phyloP scores from a whole-genome alignment of 1,140 invertebrate species.

The Neotoxoptera formosana region DNA sequence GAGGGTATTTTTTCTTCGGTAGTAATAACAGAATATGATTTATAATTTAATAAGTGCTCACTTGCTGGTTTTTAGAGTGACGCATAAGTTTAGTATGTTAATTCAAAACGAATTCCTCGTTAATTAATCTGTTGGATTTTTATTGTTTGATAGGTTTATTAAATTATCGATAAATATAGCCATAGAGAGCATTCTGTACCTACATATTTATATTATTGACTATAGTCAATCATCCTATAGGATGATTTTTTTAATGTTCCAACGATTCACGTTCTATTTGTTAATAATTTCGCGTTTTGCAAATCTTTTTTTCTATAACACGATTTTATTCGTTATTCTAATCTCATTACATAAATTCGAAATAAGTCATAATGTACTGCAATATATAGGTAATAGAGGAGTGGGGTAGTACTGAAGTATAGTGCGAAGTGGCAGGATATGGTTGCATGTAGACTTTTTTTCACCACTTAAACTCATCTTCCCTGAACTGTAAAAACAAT shows the following conservation, averaged over 20 bases:
- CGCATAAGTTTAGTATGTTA: background rate
- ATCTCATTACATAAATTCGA: background rate
- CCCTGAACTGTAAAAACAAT: background rate
- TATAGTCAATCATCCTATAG: too few species aligned
- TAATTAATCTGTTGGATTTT: background rate
- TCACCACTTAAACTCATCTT: conserved; percentile 3
- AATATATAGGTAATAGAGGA: background rate
- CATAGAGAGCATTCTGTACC: background rate
- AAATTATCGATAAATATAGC: background rate
- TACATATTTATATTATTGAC: background rate
- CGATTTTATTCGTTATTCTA: background rate
- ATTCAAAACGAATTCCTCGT: background rate
- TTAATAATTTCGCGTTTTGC: background rate
- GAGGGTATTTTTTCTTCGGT: background rate
- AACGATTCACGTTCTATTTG: background rate
- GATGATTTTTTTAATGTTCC: background rate
- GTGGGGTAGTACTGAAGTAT: background rate
- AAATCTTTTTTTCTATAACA: background rate
- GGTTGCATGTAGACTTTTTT: background rate
- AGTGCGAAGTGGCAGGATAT: background rate
- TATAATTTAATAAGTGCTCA: background rate
- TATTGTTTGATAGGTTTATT: background rate
- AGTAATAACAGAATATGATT: background rate
- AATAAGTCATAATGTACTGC: background rate
- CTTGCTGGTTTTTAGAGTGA: background rate